phyloP scores from a whole-genome alignment of 1,140 invertebrate genomes.

The Hyles vespertilio region DNA sequence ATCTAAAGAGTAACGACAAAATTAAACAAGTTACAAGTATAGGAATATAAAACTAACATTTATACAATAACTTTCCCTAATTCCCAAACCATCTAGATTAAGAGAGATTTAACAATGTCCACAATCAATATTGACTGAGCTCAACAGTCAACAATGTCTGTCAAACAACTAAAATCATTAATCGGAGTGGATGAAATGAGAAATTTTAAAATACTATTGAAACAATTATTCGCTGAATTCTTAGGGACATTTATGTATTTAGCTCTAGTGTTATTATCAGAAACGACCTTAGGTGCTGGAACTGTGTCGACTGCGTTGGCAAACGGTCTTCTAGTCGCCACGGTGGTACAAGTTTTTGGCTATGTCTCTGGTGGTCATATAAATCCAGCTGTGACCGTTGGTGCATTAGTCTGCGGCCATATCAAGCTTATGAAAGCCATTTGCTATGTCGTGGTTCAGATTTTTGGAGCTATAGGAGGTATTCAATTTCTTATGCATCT shows the following conservation, averaged over 20 bases:
- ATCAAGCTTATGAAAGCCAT: conserved; percentile 84
- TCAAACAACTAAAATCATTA: not conserved
- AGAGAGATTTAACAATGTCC: no score
- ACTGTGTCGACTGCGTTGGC: conserved; percentile 16
- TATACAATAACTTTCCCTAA: no score
- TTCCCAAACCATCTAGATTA: no score
- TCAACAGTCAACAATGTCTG: no score
- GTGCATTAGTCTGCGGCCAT: conserved; percentile 86
- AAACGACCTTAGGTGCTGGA: conserved; percentile 6
- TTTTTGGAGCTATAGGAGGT: conserved; percentile 76
- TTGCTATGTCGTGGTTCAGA: conserved; percentile 87
- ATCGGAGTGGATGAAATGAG: conserved; percentile 26
- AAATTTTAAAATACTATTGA: conserved; percentile 18
- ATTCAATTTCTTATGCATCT: not conserved
- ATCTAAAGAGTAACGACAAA: no score
- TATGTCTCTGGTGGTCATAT: conserved; percentile 93
- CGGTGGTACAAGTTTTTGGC: conserved; percentile 81
- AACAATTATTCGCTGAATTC: conserved; percentile 35
- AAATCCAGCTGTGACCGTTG: conserved; percentile 91
- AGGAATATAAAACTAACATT: no score
- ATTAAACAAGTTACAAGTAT: no score
- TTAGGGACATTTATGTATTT: conserved; percentile 36
- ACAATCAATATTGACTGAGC: no score
- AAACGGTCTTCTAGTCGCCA: conserved; percentile 41
- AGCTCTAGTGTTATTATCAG: conserved; percentile 23